Percentiles rank a stretch among this genome's conserved stretches.
phyloP scores from a whole-genome alignment of 2,797 vertebrate genomes.

The Simalia tracyae region DNA sequence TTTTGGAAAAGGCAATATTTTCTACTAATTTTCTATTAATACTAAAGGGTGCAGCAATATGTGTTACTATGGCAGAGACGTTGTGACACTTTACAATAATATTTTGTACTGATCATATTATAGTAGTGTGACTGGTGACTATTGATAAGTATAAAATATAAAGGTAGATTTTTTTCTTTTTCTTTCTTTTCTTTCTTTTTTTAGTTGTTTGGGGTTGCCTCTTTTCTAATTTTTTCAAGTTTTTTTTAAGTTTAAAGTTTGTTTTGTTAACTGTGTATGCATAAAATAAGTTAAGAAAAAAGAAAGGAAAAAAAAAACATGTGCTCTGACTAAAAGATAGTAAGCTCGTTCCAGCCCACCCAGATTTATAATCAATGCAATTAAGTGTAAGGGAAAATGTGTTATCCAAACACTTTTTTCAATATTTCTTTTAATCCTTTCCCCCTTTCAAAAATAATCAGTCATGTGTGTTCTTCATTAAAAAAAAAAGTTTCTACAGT shows the following conservation, averaged over 20 bases:
- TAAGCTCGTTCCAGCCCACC: not conserved
- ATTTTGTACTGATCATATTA: not conserved
- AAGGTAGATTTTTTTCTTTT: not conserved
- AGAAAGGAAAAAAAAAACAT: not conserved
- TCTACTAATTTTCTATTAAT: not conserved
- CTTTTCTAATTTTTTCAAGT: not conserved
- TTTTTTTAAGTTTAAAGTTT: not conserved
- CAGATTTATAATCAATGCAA: not conserved
- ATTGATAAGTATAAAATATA: not conserved
- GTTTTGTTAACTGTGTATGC: not conserved
- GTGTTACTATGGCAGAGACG: not conserved
- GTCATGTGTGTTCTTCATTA: not conserved
- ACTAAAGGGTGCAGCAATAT: not conserved
- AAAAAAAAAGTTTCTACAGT: not conserved
- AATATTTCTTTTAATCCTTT: not conserved
- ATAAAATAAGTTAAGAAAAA: not conserved
- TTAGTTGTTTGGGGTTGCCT: not conserved
- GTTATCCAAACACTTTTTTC: not conserved
- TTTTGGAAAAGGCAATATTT: not conserved
- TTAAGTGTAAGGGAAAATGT: not conserved
- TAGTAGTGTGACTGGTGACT: not conserved
- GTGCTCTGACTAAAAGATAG: not conserved
- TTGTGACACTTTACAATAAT: not conserved
- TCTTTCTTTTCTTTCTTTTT: not conserved
- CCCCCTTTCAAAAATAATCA: not conserved